Evolutionary conservation across 2,113 vertebrate species (phyloP).

Genomic region (Athene noctua): DNA sequence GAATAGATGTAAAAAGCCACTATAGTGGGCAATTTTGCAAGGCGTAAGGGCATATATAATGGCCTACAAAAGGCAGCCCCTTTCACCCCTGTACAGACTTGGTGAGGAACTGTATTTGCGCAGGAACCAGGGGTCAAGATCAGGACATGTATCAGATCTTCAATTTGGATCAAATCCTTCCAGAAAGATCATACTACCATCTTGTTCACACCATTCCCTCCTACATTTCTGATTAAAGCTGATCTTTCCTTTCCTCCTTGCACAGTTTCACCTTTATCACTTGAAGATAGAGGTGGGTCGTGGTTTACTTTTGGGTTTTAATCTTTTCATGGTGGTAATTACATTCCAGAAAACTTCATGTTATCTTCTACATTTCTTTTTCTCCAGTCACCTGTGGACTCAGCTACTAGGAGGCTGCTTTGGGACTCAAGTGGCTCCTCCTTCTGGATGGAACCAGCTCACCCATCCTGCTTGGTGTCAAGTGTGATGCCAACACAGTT

Average conservation of each 20-base stretch:
- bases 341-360: background rate
- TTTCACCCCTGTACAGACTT: fast-evolving
- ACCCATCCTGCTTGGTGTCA: background rate
- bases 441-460: background rate
- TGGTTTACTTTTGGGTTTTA: background rate
- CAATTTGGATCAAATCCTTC: background rate
- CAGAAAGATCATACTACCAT: background rate
- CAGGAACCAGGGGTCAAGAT: background rate
- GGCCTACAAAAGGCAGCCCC: background rate
- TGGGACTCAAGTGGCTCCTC: fast-evolving
- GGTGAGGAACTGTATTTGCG: background rate
- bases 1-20: background rate
- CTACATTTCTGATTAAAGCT: background rate
- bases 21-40: background rate
- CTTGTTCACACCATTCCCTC: background rate
- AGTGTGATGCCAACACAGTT: background rate
- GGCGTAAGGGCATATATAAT: background rate
- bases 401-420: background rate
- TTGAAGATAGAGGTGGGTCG: background rate
- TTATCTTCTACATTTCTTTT: background rate
- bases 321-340: background rate
- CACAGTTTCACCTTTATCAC: background rate
- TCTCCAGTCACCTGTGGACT: background rate
- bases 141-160: background rate
- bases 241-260: background rate